These are phyloP conservation scores for Limanda limanda DNA, from an alignment of 2,113 vertebrate genomes.

Conservation along the genomic window DNA sequence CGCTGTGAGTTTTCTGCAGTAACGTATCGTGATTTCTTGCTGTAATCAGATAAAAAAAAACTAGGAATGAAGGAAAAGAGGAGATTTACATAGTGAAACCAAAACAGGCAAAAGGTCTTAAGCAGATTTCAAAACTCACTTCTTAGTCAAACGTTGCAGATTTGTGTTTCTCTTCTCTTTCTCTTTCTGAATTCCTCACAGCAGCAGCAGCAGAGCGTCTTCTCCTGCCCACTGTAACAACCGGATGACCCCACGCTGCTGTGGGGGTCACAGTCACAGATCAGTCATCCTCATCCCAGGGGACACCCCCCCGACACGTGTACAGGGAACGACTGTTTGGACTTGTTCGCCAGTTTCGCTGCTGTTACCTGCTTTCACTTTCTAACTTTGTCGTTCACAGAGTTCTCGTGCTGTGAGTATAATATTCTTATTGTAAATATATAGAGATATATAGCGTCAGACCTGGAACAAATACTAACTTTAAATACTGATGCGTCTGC, in stretches of 20 bases:
- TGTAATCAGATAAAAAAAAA: background rate
- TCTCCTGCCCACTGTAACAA: slow-evolving; percentile 9
- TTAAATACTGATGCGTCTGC: no score
- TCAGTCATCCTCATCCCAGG: background rate
- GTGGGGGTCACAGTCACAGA: background rate
- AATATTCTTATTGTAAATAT: slow-evolving; percentile 60
- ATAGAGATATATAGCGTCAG: slow-evolving; percentile 34
- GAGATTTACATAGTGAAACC: background rate
- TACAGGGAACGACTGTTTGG: background rate
- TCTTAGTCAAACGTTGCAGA: background rate
- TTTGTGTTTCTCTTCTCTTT: background rate
- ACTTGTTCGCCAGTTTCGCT: slow-evolving; percentile 2
- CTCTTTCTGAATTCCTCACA: background rate
- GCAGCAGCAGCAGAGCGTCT: background rate
- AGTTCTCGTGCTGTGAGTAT: slow-evolving; percentile 30
- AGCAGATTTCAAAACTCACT: background rate
- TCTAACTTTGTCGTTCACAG: slow-evolving; percentile 17
- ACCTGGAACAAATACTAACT: background rate
- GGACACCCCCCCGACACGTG: background rate
- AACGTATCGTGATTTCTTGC: slow-evolving; percentile 45
- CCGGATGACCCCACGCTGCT: slow-evolving; percentile 35
- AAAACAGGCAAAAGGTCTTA: background rate
- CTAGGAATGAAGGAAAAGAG: background rate
- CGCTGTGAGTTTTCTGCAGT: slow-evolving; percentile 55
- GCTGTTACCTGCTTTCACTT: slow-evolving; percentile 34